Base-by-base conservation (phyloP, 1,140 invertebrate species). In the Drepana arcuata region DNA sequence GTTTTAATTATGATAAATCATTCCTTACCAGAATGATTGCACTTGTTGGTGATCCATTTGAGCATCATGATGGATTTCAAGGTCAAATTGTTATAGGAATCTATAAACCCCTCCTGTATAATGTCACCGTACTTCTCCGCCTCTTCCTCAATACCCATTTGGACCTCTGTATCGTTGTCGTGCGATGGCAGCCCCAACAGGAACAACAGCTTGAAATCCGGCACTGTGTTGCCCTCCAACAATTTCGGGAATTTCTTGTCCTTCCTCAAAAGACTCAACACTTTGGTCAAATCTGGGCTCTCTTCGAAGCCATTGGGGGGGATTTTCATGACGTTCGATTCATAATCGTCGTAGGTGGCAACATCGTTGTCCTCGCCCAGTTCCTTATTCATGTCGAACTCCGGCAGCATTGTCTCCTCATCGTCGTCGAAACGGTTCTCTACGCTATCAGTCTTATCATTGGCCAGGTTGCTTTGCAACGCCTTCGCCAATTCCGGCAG, bases 41-140 rank as follows among this genome's bases (percentile, higher is more conserved):
- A 94, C 47, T 88, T 86, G 5, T 78, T 83, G 1, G 79, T 87
- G 3, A 92, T 88, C 89, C 93, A 93, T 68, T 95, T 95, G 25
- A 96, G 74, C 73, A 95, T 86, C 88, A 94, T 90, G 9, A 94
- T 87, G 10, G 92, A 93, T 69, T 98, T 98, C 4, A 97, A 70
- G 0, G 95, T 97, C 31, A 98, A 83, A 87, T 98, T 98, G 67
- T 95, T 93, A 72, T 98, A 98, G 1, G 91, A 90, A 72, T 98
- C 96, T 7, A 92, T 63, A 66, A 96, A 97, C 34, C 89, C 88
- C 71, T 95, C 94, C 80, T 96, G 93, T 23, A 98, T 91, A n/a
- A 98, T 89, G 73, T 98, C 95, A 14, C 90, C 88, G 52, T 90
- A 89, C 14, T 79, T 74, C 2, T 86, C 68, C 27, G 80, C 87